Conservation (phyloP, 2,113 vertebrate genomes). For the Salvelinus fontinalis region DNA sequence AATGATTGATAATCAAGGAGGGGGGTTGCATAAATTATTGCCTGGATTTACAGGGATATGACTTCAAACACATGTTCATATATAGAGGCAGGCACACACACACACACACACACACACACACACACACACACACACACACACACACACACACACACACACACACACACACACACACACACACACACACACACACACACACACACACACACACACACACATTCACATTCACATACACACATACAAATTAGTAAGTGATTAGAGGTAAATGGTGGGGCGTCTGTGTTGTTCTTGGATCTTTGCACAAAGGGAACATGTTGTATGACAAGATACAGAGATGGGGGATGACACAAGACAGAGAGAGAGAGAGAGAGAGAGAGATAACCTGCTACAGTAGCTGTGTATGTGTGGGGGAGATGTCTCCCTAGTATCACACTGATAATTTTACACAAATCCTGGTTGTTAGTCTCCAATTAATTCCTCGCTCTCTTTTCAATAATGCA, state of each 20-base stretch:
- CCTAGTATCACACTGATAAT: conserved; percentile 34
- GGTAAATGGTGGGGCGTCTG: conserved; percentile 29
- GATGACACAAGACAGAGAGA: not conserved
- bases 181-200: not conserved
- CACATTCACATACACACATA: conserved; percentile 13
- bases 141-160: conserved; percentile 5
- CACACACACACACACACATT: not conserved
- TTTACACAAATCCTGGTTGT: conserved; percentile 49
- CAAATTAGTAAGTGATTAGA: conserved; percentile 32
- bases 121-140: not conserved
- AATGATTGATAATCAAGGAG: conserved; percentile 30
- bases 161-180: conserved; percentile 10
- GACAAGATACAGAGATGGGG: conserved; percentile 9
- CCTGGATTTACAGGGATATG: not conserved
- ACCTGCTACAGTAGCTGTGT: not conserved
- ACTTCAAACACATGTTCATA: conserved; percentile 1
- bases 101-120: not conserved
- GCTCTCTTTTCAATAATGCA: conserved; percentile 59
- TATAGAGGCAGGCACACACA: conserved; percentile 7
- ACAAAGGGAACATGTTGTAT: conserved; percentile 14
- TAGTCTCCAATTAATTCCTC: conserved; percentile 42
- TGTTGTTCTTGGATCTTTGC: conserved; percentile 15
- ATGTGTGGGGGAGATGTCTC: conserved; percentile 20
- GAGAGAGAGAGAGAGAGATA: conserved; percentile 8
- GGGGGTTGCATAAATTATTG: conserved; percentile 32